Base-by-base conservation (phyloP, 2,888 invertebrate genomes). In the Tuberolachnus salignus region DNA sequence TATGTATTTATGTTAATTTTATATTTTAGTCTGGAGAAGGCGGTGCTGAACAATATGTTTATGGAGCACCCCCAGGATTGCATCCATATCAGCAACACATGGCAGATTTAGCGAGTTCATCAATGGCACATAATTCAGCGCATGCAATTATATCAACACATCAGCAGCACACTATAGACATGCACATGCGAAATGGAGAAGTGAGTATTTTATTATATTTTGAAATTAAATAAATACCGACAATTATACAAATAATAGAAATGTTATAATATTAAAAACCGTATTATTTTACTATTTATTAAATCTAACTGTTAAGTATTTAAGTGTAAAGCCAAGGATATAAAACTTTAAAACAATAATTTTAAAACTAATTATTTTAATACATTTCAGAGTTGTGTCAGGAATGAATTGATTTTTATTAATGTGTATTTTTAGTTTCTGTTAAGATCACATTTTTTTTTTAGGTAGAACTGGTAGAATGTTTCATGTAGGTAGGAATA, bases 91-190 rank as follows among this genome's bases (percentile, higher is more conserved):
- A 78, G 11, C 75, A 78, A 3, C 75, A 78, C 34, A 66, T 78
- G 75, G 67, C 75, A 49, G 75, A 78, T 57, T 55, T 78, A 67
- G 75, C 75, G 21, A 78, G 67, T 67, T 67, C 75, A 42, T 78
- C 75, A 16, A 78, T 78, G 67, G 75, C 75, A 21, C 75, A 78
- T 16, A 78, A 69, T 59, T 66, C 75, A 67, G 67, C 67, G 1
- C 75, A 78, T 78, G 67, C 75, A 19, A 78, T 78, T 34, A 78
- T 78, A 55, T 78, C 75, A 49, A 67, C 75, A 16, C 75, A 78
- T 34, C 75, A 78, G 9, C 75, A 78, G 59, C 75, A 78, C 26
- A 67, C 46, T 59, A 78, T 78, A 67, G 75, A 78, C 10, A 26
- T 78, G 53, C 75, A 78, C 13, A 26, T 78, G 21, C 26, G 75